Base-by-base conservation (phyloP, 2,888 invertebrate species). In the Gerosis bhagava region DNA sequence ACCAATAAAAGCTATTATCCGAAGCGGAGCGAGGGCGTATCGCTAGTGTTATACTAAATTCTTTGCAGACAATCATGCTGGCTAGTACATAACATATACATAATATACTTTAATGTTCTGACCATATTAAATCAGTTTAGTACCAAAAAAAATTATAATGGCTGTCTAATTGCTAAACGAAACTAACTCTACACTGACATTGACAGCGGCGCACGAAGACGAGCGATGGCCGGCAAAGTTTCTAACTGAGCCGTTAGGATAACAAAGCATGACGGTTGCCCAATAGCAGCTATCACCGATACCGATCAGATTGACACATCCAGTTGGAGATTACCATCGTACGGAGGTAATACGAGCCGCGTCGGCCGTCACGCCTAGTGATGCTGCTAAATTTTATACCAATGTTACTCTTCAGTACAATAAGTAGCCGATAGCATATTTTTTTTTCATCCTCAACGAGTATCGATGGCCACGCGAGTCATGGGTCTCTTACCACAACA, bases 241-340 rank as follows among this genome's bases (percentile, higher is more conserved):
- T 25, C 17, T 10, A 45, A 31, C 22, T 6, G 19, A 42, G 42
- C 42, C 31, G 43, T 34, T 10, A 79, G 70, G 76, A 78, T 79
- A 83, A 86, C 84, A 86, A 86, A 83, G 82, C 79, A 67, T 70
- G 67, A 73, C 77, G 77, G 77, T 83, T 83, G 73, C 76, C 81
- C 83, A 84, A 87, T 84, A 78, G 83, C 64, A 83, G 83, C 80
- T 74, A 77, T 74, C 69, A 71, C 4, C 65, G 83, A 84, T 83
- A 82, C 73, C 66, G 74, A 83, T 81, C 83, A 74, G 84, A 88
- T 86, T 87, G 88, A 88, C 86, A 87, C 84, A 83, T 88, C 87
- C 82, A 81, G 73, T 74, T 73, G 70, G 65, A 79, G 82, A 84
- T 83, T 77, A 80, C 67, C 70, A 83, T 83, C 83, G 76, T 73